Percentiles rank a stretch among this genome's conserved stretches.
Conservation (phyloP, 2,797 vertebrate species). For the Myotis myotis region DNA sequence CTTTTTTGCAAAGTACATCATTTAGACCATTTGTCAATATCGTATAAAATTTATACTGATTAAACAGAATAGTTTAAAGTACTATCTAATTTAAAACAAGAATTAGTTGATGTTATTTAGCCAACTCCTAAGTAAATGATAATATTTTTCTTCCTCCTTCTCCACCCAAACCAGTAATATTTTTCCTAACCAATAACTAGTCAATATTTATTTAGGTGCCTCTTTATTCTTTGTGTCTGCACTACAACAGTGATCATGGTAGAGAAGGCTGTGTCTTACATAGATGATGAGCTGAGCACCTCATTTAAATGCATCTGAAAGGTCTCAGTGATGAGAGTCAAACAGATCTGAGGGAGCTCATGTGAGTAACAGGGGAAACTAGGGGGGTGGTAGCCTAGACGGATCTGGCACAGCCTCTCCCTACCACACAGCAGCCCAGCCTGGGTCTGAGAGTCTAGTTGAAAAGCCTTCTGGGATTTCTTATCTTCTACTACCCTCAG, state of each 20-base stretch:
- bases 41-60: not conserved
- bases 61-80: not conserved
- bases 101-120: not conserved
- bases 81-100: not conserved
- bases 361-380: not conserved
- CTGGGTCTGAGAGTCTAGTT: not conserved
- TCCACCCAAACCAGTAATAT: not conserved
- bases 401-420: too few species aligned
- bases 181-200: not conserved
- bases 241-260: not conserved
- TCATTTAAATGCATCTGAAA: not conserved
- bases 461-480: not conserved
- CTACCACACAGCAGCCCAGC: accelerated
- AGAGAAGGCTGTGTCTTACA: not conserved
- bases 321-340: not conserved
- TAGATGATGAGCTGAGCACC: not conserved
- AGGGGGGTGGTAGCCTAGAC: not conserved
- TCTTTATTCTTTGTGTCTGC: not conserved
- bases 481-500: not conserved
- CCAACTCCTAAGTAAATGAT: not conserved
- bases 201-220: not conserved
- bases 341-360: not conserved
- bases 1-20: not conserved
- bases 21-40: not conserved
- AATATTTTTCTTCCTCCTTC: not conserved